Evolutionary conservation across 2,113 vertebrate genomes (phyloP), one percentile per base, ranked within the genome.

Genomic region (Phylloscopus whistleri): DNA sequence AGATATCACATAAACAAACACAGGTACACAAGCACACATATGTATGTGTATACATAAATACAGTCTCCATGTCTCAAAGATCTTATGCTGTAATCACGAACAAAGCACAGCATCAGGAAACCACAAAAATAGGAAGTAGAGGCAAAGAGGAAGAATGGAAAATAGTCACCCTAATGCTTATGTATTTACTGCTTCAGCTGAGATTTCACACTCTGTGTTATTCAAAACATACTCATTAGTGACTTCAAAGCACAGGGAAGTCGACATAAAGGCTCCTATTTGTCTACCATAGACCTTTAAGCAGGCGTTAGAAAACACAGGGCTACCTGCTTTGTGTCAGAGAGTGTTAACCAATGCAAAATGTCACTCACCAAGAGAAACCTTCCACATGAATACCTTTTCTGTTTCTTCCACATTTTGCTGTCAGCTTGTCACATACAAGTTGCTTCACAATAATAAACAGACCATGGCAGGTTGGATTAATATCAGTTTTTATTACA

Each of bases 241-340:
- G 88, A 94, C 90, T 90, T 96, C 95, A 97, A 96, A 96, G 94
- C 64, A 94, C 90, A 89, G 17, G 80, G 93, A 96, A 96, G 90
- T 93, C 73, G 83, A 64, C 83, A 87, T 78, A 94, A 97, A 95
- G 89, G 87, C 93, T 95, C 60, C 87, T 62, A 94, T 94, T 95
- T 96, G 94, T 96, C 63, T 96, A 56, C 76, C 31, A 4, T 16
- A 69, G 66, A 49, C 4, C 5, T 81, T 58, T 44, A 84, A 66
- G 44, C 52, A 82, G 89, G 56, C 48, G 17, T 74, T 55, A 87
- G 74, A 33, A 86, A 84, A 76, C 46, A 48, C 49, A 60, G 3
- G 90, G 66, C 80, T 74, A 85, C 89, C 88, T 96, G 93, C 95
- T 82, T 89, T 92, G 37, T 66, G 92, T 96, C 93, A 84, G 83